These are phyloP conservation scores for Macrophya annulata DNA, from an alignment of 2,888 invertebrate species.

Conservation along the genomic window DNA sequence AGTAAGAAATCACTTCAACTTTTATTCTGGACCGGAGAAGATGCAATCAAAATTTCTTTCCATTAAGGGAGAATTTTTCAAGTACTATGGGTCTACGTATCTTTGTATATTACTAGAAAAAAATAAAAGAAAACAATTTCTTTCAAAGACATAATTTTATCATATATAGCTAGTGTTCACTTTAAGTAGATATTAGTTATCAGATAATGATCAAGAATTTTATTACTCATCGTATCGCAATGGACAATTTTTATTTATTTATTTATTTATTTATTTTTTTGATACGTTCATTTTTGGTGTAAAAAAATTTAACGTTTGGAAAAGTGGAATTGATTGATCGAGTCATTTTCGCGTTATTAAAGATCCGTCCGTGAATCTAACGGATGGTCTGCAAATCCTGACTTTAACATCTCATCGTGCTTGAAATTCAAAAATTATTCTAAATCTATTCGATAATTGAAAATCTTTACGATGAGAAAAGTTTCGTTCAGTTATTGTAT, in stretches of 20 bases:
- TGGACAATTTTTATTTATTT: no score
- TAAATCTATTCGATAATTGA: no score
- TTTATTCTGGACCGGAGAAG: neutral
- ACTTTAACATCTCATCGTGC: no score
- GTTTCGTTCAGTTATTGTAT: no score
- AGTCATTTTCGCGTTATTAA: neutral
- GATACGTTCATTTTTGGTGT: neutral
- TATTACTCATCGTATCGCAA: neutral
- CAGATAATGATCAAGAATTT: neutral
- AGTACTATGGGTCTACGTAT: neutral
- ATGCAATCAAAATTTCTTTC: neutral
- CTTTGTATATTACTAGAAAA: neutral
- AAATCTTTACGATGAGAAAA: no score
- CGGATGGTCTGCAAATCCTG: no score
- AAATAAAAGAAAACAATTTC: neutral
- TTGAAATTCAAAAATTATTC: no score
- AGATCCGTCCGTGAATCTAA: neutral
- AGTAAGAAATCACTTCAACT: neutral
- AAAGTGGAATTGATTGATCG: neutral
- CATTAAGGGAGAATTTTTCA: neutral
- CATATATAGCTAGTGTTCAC: neutral
- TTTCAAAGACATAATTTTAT: neutral
- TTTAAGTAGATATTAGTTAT: neutral
- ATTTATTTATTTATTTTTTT: no score
- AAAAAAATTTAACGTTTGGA: neutral